Conservation (phyloP, 2,113 vertebrate genomes). For the Genyomyrus donnyi region DNA sequence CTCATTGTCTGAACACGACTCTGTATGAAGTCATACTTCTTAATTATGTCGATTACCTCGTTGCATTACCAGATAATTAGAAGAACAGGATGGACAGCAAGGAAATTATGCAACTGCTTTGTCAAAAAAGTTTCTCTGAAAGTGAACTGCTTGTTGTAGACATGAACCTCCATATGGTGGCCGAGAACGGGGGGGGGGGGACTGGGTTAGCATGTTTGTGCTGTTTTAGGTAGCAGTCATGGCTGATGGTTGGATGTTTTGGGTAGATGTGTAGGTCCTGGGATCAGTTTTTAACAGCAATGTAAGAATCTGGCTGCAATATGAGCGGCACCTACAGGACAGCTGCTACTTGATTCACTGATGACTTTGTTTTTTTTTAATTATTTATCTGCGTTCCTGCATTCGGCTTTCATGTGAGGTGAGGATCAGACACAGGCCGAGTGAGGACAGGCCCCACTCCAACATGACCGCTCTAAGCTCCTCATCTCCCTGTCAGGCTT, state of each 20-base stretch:
- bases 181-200: neutral
- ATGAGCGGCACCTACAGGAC: neutral
- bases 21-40: neutral
- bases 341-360: neutral
- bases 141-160: neutral
- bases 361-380: neutral
- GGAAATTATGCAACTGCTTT: neutral
- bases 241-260: neutral
- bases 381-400: too few relatives aligned
- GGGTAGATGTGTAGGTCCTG: neutral
- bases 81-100: neutral
- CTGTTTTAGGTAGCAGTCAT: neutral
- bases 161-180: neutral
- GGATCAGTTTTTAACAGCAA: neutral
- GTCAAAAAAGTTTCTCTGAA: neutral
- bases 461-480: neutral
- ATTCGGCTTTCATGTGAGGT: neutral
- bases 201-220: neutral
- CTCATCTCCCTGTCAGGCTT: neutral
- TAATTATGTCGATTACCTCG: neutral
- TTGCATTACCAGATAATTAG: neutral
- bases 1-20: neutral
- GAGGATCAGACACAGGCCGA: neutral
- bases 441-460: neutral
- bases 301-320: neutral